Base-by-base conservation (phyloP, 2,113 vertebrate genomes). In the Rhegmatorhina hoffmannsi region DNA sequence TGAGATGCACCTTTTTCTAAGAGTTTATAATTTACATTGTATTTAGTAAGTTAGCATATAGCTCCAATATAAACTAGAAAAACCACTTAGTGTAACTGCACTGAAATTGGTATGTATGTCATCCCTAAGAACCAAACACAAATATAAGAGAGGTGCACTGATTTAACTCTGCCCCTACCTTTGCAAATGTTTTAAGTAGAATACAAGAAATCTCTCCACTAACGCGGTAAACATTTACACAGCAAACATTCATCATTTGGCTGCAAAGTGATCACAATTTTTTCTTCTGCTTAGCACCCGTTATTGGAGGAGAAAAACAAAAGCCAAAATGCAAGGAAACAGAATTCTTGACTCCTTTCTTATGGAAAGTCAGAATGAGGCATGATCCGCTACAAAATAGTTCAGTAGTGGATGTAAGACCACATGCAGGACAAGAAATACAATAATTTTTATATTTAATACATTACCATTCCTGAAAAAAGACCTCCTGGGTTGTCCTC, bases 381-480 rank as follows among this genome's bases (percentile, higher is more conserved):
- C 38, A 23, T 7, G 17, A 55, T 84, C 43, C 70, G 72, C 55
- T 59, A 17, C 21, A 73, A 89, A 78, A 58, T 33, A 84, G 56
- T 63, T 75, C 58, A 74, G 25, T 13, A 70, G 67, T n/a, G 26
- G 40, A 79, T 73, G 47, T 44, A 66, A 94, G 83, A 52, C 23
- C 18, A 53, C 36, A 26, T 38, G 70, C 47, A 74, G 49, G 52
- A 79, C 38, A 82, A 89, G 31, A 87, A 66, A 89, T 17, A 60
- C 9, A 43, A 53, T 17, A 1, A 19, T 47, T 70, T 55, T 64
- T 56, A 63, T 36, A 87, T 58, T 84, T 87, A 84, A 94, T 78
- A 94, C 95, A 92, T 98, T 98, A 99, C 99, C 99, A 76, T 99
- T 99, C 96, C 99, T 98, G 97, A 99, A 98, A 97, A 99, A 99